phyloP scores from a whole-genome alignment of 2,113 vertebrate genomes.

The Hoplias malabaricus region DNA sequence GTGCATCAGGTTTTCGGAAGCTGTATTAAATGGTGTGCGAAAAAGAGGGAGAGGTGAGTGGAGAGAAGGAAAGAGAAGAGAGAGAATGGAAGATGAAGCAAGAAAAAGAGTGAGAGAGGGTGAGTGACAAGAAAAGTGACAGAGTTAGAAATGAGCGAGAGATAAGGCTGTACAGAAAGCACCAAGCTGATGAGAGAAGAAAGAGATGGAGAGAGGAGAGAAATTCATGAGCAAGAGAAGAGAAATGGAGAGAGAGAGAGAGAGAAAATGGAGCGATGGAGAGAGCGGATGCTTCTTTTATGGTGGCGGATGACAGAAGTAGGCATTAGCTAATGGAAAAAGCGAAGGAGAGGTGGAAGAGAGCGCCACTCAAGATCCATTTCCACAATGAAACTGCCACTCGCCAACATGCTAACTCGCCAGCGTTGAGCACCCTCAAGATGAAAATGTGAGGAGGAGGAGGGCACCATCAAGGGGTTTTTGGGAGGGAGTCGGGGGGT shows the following conservation, averaged over 20 bases:
- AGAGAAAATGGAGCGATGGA: slow-evolving; percentile 35
- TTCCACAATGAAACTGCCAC: slow-evolving; percentile 72
- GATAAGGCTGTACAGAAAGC: no score
- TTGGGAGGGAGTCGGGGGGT: slow-evolving; percentile 25
- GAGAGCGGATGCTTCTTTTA: slow-evolving; percentile 55
- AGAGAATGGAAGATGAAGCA: slow-evolving; percentile 33
- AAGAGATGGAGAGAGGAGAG: not conserved
- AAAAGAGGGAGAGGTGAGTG: not conserved
- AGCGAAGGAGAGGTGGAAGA: slow-evolving; percentile 57
- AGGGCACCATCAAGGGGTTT: slow-evolving; percentile 8
- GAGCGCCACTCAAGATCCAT: slow-evolving; percentile 73
- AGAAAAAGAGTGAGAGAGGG: slow-evolving; percentile 2
- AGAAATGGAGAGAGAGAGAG: not conserved
- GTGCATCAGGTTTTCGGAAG: not conserved
- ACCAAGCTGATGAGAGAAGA: no score
- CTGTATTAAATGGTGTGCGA: slow-evolving; percentile 42
- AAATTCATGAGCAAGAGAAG: not conserved
- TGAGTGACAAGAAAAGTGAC: not conserved
- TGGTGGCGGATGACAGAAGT: slow-evolving; percentile 66
- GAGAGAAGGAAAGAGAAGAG: not conserved
- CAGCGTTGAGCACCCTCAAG: slow-evolving; percentile 71
- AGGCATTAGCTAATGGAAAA: slow-evolving; percentile 79
- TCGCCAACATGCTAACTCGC: slow-evolving; percentile 63
- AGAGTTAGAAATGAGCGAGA: slow-evolving; percentile 20
- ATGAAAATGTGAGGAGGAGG: slow-evolving; percentile 62